phyloP scores from a whole-genome alignment of 2,888 invertebrate genomes.

The Orchestes rusci region DNA sequence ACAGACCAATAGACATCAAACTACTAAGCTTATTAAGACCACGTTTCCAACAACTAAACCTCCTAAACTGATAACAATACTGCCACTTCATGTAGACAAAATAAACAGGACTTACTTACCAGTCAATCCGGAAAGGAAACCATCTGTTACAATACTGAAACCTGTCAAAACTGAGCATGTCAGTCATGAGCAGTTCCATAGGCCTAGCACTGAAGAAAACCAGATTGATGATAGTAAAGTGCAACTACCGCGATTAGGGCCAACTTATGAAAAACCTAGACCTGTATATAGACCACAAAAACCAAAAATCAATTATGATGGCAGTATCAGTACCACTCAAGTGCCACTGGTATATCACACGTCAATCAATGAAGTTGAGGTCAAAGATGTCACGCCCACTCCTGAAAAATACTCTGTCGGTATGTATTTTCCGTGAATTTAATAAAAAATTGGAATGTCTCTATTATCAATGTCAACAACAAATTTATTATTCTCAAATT shows the following conservation, averaged over 20 bases:
- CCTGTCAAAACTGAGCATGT: conserved; percentile 40
- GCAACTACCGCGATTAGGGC: not conserved
- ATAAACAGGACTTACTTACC: conserved; percentile 25
- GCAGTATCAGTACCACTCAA: conserved; percentile 50
- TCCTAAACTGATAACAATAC: conserved; percentile 43
- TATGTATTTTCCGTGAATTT: too few species aligned
- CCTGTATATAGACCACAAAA: conserved; percentile 1
- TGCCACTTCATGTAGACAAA: conserved; percentile 35
- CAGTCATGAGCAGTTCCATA: conserved; percentile 34
- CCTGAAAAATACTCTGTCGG: conserved; percentile 26
- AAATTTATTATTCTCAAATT: not conserved
- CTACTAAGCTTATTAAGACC: conserved; percentile 24
- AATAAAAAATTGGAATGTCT: not conserved
- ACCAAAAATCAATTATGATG: conserved; percentile 19
- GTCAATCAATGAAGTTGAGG: conserved; percentile 48
- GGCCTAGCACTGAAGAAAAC: conserved; percentile 33
- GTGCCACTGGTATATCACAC: conserved; percentile 58
- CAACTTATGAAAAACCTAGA: not conserved
- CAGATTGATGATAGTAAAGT: not conserved
- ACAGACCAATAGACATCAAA: conserved; percentile 4
- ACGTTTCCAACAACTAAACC: conserved; percentile 41
- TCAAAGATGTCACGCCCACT: conserved; percentile 45
- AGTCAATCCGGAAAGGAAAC: conserved; percentile 19
- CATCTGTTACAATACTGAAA: conserved; percentile 38
- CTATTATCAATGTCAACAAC: not conserved